Percentiles rank a stretch among this genome's conserved stretches.
These are phyloP conservation scores for Therioaphis trifolii DNA, from an alignment of 2,888 invertebrate species.

Conservation along the genomic window DNA sequence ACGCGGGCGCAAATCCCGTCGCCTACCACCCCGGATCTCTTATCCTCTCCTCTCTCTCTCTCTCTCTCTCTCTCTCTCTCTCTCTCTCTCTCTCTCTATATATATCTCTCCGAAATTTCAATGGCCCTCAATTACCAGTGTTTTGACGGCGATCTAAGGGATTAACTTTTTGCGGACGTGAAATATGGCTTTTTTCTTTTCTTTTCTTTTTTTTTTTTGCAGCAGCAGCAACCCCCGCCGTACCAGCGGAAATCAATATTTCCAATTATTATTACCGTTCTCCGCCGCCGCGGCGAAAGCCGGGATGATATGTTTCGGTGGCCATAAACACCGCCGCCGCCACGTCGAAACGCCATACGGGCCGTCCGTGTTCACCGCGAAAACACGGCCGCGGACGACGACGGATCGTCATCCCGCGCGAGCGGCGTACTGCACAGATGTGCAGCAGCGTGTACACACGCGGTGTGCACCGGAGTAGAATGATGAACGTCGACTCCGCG, in stretches of 20 bases:
- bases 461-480: no score
- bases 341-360: no score
- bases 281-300: neutral
- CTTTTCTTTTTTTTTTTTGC: no score
- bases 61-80: neutral
- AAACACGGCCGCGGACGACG: no score
- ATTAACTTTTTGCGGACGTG: slow-evolving; percentile 49
- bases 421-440: no score
- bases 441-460: no score
- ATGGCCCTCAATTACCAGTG: slow-evolving; percentile 49
- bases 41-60: neutral
- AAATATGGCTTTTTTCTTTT: slow-evolving; percentile 50
- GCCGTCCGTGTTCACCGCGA: no score
- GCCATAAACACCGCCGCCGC: no score
- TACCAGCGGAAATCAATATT: slow-evolving; percentile 33
- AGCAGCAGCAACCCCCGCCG: no score
- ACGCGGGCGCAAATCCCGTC: neutral
- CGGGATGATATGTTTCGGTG: no score
- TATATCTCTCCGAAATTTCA: slow-evolving; percentile 28
- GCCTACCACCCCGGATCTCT: neutral
- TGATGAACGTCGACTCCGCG: no score
- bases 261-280: neutral
- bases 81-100: neutral
- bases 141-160: slow-evolving; percentile 57
- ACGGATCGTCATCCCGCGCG: no score